Evolutionary conservation across 2,797 vertebrate species (phyloP).

Genomic region (Rousettus madagascariensis): DNA sequence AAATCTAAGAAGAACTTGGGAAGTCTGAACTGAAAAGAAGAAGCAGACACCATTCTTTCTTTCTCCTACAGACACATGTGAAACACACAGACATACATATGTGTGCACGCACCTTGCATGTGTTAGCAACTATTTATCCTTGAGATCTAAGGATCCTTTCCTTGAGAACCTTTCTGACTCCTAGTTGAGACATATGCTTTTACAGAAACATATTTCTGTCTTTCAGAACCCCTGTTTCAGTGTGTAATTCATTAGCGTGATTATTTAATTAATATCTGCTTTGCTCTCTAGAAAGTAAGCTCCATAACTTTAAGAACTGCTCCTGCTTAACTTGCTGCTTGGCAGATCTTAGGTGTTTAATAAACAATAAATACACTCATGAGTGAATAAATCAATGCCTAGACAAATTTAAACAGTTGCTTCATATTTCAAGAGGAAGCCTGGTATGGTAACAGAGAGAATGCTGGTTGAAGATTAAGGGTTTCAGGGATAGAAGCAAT

Average conservation of each 20-base stretch:
- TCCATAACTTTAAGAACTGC: neutral
- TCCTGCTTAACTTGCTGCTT: neutral
- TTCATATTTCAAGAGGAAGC: neutral
- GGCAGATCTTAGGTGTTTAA: neutral
- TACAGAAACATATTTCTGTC: neutral
- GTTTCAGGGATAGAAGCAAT: neutral
- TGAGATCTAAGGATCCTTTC: neutral
- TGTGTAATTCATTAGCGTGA: neutral
- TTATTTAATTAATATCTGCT: neutral
- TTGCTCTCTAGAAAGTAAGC: neutral
- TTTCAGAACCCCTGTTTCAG: neutral
- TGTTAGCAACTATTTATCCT: neutral
- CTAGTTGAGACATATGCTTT: neutral
- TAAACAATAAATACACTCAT: neutral
- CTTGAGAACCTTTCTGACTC: neutral
- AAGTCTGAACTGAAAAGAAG: neutral
- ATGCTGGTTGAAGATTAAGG: neutral
- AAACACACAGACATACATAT: neutral
- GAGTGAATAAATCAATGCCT: neutral
- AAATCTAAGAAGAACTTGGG: neutral
- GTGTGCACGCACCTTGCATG: neutral
- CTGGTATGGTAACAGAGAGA: neutral
- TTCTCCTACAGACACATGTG: neutral
- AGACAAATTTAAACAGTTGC: conserved; percentile 1
- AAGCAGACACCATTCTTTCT: neutral